Evolutionary conservation across 1,140 invertebrate genomes (phyloP), one percentile per base, ranked within the genome.

Genomic region (Ceratina calcarata): DNA sequence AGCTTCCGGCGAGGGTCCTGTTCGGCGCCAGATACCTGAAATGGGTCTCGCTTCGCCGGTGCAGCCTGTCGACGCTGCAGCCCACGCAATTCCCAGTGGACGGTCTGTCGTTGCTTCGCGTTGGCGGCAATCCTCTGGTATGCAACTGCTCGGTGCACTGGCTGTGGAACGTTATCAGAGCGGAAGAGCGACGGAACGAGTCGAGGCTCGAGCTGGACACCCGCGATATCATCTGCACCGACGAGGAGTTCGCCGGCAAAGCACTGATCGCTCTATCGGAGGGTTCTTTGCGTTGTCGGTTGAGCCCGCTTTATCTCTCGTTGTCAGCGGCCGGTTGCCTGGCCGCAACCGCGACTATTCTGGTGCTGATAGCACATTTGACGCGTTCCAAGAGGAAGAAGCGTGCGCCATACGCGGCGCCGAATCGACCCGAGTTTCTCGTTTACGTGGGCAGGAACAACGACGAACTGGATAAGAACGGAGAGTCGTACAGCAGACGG

Each of bases 101-200:
- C 89, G 94, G 95, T 69, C 89, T 97, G 77, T 93, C 94, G 85
- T 94, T 94, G 70, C 92, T 97, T 1, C 94, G 95, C 81, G 93
- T 98, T 27, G 95, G 95, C 37, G 96, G 96, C 18, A 98, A 98
- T 93, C 97, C 97, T 1, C 94, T 98, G 64, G 94, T 95, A 70
- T 98, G 97, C 91, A 98, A 98, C 92, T 98, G 97, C 87, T 97
- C 97, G 20, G 91, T 98, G 67, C 93, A 96, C 60, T 98, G 97
- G 97, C 92, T 98, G 3, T 97, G 96, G 96, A 95, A 95, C 84
- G 92, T 97, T 27, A 94, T 95, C 45, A 94, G 94, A 7, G 81
- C 90, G 2, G 91, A 92, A 76, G 90, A 92, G 51, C 80, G 84
- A 0, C 84, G 90, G 13, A 92, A 90, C 83, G 87, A 87, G 71